Base-by-base conservation (phyloP, 2,797 vertebrate species). In the Scomberomorus guttatus region DNA sequence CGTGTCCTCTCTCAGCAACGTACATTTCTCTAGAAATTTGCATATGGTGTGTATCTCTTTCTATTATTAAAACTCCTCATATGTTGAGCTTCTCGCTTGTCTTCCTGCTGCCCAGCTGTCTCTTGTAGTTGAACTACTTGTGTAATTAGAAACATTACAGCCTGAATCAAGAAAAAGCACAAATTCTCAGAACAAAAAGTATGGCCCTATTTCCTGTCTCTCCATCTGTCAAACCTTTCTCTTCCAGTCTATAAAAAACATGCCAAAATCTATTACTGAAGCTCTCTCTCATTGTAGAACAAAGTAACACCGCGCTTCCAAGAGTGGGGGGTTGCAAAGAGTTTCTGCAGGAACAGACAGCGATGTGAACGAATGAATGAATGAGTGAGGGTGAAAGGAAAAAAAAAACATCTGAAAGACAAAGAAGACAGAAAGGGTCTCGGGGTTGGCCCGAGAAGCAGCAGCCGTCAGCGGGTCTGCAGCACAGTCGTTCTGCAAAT, bases 401-500 rank as follows among this genome's bases (percentile, higher is more conserved):
- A 84, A 84, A 64, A 27, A 79, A 84, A 84, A 64, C 13, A 77
- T 73, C 18, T 67, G 69, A 85, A 24, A 58, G 56, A 86, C 58
- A 79, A 81, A 50, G 46, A 64, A 27, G 52, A 61, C 56, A 17
- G 65, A 76, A 65, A 79, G 64, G 65, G 60, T 90, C 70, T 90
- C 46, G 42, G 70, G 64, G 77, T 59, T 73, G 79, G 68, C 79
- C 79, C 4, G 69, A 83, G 81, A 75, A 51, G 75, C 67, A 72
- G 83, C 67, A 76, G 84, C 55, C 56, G 79, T 79, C 86, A 68
- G 85, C 20, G 56, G 72, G 76, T 89, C 85, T 89, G 80, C 84
- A 62, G 84, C 52, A 42, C 71, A 68, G 69, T 68, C 66, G 57
- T 55, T 93, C 85, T 84, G 87, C 90, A 94, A 94, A 94, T 82